These are phyloP conservation scores for Smutsia gigantea DNA, from an alignment of 2,797 vertebrate genomes.

Conservation along the genomic window DNA sequence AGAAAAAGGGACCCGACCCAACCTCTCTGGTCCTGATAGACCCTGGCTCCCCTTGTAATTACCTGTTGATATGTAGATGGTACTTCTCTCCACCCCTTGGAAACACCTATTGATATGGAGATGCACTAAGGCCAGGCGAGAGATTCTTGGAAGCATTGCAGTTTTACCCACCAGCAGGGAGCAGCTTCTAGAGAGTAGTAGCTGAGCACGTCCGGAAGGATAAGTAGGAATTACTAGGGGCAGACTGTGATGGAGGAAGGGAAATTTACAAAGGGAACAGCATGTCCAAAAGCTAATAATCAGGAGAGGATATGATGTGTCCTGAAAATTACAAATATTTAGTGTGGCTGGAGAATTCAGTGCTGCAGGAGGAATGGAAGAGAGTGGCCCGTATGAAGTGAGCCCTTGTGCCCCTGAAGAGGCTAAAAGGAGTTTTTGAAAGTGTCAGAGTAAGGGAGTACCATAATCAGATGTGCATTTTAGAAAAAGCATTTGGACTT, in stretches of 20 bases:
- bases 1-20: no score
- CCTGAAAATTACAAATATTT: background rate
- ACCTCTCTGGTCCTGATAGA: no score
- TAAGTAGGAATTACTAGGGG: background rate
- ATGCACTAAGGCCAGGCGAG: no score
- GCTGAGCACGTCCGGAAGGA: background rate
- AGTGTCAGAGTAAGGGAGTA: background rate
- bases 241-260: background rate
- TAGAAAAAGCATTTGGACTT: background rate
- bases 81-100: no score
- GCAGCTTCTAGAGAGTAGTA: background rate
- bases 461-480: background rate
- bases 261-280: background rate
- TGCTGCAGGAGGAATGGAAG: background rate
- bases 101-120: no score
- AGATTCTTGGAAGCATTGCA: no score
- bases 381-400: background rate
- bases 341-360: background rate
- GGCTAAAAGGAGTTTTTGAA: background rate
- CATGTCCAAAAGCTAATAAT: background rate
- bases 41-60: no score
- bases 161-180: background rate
- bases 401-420: background rate
- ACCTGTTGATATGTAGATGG: no score
- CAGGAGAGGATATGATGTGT: background rate